These are phyloP conservation scores for Corythoichthys haematopterus DNA, from an alignment of 2,113 vertebrate genomes.

Conservation along the genomic window DNA sequence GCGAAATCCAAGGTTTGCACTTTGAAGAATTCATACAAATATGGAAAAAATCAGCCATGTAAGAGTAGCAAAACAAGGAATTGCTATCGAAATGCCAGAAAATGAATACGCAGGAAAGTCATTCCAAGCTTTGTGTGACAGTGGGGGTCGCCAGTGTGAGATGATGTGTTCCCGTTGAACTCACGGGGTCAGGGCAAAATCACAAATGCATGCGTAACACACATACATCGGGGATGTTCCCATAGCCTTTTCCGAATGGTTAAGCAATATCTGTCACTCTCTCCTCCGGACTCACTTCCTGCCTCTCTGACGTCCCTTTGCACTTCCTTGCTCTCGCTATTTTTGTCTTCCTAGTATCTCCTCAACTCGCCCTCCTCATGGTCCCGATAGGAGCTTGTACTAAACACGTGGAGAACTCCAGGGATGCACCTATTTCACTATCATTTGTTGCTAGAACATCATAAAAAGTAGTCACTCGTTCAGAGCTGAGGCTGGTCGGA, in stretches of 20 bases:
- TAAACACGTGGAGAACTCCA: neutral
- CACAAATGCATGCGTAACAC: conserved; percentile 18
- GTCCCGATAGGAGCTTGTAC: neutral
- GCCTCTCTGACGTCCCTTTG: conserved; percentile 9
- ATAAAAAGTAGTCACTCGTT: neutral
- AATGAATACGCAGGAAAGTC: neutral
- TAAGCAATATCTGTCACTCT: conserved; percentile 61
- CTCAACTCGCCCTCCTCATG: neutral
- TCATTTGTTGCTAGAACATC: neutral
- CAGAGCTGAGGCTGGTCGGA: neutral
- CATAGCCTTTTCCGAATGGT: conserved; percentile 71
- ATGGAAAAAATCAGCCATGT: neutral
- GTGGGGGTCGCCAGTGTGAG: neutral
- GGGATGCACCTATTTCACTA: neutral
- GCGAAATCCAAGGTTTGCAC: neutral
- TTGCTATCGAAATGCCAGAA: neutral
- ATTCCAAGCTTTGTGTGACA: neutral
- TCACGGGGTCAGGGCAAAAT: conserved; percentile 38
- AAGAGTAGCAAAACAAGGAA: neutral
- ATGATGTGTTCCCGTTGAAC: conserved; percentile 45
- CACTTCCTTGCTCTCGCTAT: conserved; percentile 7
- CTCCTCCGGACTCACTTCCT: conserved; percentile 34
- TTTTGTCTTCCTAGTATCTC: neutral
- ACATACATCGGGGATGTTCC: conserved; percentile 55
- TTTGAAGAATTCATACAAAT: neutral